Evolutionary conservation across 2,797 vertebrate species (phyloP).

Genomic region (Silurus lanzhouensis): DNA sequence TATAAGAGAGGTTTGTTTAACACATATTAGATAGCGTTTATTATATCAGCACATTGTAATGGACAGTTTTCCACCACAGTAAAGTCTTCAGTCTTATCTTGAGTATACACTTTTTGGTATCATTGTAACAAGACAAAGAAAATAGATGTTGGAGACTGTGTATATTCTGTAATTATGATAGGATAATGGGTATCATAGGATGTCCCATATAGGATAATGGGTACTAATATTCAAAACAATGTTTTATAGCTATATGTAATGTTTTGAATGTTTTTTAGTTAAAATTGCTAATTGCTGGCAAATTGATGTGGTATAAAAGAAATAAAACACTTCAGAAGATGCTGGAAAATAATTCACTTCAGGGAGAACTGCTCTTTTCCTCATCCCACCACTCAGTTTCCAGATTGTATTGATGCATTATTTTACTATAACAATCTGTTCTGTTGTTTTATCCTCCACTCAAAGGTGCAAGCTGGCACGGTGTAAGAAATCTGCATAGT

Average conservation of each 20-base stretch:
- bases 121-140: not conserved
- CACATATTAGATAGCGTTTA: not conserved
- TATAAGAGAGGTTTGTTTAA: not conserved
- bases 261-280: not conserved
- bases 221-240: not conserved
- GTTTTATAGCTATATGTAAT: not conserved
- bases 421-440: not conserved
- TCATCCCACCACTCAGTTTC: not conserved
- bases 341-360: not conserved
- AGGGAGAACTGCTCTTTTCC: not conserved
- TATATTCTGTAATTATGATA: not conserved
- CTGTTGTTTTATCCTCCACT: conserved; percentile 29
- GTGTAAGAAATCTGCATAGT: conserved; percentile 25
- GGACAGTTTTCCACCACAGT: not conserved
- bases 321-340: not conserved
- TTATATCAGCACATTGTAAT: not conserved
- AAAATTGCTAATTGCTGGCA: not conserved
- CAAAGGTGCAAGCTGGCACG: conserved; percentile 59
- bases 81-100: not conserved
- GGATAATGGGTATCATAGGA: not conserved
- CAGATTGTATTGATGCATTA: not conserved
- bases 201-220: not conserved
- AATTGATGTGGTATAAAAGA: not conserved
- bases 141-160: not conserved
- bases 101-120: not conserved